Evolutionary conservation across 2,888 invertebrate species (phyloP).

Genomic region (Myathropa florea): DNA sequence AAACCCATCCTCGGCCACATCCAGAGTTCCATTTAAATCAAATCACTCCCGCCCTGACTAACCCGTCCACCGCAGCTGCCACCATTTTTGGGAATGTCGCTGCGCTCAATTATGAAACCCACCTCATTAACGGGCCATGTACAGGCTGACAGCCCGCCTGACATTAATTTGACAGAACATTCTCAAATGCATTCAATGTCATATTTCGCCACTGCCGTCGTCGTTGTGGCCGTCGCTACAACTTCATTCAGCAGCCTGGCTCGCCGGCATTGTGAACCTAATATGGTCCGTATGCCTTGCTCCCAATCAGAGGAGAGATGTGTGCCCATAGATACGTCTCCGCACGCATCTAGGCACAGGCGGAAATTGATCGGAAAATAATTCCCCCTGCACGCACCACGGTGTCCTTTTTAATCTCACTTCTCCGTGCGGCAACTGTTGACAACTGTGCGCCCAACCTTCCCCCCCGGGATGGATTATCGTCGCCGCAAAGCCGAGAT

Average conservation of each 20-base stretch:
- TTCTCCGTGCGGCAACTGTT: background rate
- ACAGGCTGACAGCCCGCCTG: background rate
- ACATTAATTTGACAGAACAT: constrained; percentile 68
- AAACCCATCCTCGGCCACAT: background rate
- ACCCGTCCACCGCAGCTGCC: background rate
- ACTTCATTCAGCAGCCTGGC: constrained; percentile 56
- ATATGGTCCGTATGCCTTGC: constrained; percentile 39
- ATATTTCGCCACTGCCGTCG: constrained; percentile 50
- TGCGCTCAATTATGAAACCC: background rate
- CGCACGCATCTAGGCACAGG: constrained; percentile 40
- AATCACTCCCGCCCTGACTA: background rate
- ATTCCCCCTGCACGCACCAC: constrained; percentile 32
- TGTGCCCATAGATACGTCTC: background rate
- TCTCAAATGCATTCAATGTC: constrained; percentile 53
- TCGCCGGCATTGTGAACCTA: constrained; percentile 50
- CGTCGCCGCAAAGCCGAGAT: constrained; percentile 29
- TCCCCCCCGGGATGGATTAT: constrained; percentile 1
- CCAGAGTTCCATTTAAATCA: background rate
- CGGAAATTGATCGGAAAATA: constrained; percentile 68
- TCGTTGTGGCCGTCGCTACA: constrained; percentile 9
- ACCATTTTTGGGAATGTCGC: background rate
- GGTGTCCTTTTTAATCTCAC: background rate
- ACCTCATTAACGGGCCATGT: background rate
- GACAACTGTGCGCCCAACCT: background rate
- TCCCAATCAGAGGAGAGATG: constrained; percentile 26